These are phyloP conservation scores for Aegithalos caudatus DNA, from an alignment of 2,113 vertebrate genomes.

Conservation along the genomic window DNA sequence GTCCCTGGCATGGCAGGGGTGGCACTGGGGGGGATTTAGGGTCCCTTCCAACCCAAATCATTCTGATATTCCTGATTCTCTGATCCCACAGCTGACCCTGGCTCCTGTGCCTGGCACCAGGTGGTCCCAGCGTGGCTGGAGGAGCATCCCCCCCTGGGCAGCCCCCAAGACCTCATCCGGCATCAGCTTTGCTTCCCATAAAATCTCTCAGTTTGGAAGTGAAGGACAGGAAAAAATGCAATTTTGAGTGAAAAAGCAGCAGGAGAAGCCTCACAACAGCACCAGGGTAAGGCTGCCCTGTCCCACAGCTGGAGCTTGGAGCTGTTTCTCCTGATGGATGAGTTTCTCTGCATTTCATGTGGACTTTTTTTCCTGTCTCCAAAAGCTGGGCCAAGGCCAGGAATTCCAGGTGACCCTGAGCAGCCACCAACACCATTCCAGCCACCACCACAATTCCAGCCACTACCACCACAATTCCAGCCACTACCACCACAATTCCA, in stretches of 20 bases:
- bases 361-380: neutral
- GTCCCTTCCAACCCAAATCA: neutral
- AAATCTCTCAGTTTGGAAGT: neutral
- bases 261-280: fast-evolving
- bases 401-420: neutral
- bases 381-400: neutral
- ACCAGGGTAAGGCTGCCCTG: neutral
- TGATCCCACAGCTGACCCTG: neutral
- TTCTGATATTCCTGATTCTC: neutral
- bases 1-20: too few species aligned
- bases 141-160: neutral
- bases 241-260: neutral
- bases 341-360: neutral
- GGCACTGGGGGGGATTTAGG: fast-evolving
- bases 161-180: neutral
- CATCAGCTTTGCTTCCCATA: neutral
- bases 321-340: fast-evolving
- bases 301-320: neutral
- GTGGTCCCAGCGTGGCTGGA: neutral
- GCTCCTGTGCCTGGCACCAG: neutral
- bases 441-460: neutral
- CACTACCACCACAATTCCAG: neutral
- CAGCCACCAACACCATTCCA: neutral
- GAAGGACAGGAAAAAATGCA: neutral
- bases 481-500: too few species aligned